A percentile compares a stretch with the other conserved stretches of the same genome.
phyloP scores from a whole-genome alignment of 2,113 vertebrate genomes.

The Esox niger region DNA sequence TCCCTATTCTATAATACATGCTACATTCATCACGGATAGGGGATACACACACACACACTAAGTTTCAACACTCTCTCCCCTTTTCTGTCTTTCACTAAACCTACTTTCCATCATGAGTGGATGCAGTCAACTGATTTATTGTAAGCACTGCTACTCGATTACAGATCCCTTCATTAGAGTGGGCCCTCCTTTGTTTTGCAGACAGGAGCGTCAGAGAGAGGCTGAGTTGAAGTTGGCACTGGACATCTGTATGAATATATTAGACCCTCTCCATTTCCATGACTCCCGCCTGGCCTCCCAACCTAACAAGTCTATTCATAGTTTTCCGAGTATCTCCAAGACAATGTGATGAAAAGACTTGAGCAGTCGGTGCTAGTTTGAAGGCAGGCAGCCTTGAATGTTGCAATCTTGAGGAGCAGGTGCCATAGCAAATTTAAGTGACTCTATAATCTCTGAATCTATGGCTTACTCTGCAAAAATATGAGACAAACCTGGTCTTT shows the following conservation, averaged over 20 bases:
- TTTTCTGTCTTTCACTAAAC: neutral
- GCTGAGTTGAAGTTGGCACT: slow-evolving; percentile 31
- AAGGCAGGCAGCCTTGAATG: slow-evolving; percentile 13
- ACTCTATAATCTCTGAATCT: slow-evolving; percentile 35
- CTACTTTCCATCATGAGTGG: slow-evolving; percentile 1
- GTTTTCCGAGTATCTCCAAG: slow-evolving; percentile 12
- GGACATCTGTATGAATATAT: slow-evolving; percentile 42
- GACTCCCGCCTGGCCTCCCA: neutral
- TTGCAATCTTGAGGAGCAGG: slow-evolving; percentile 30
- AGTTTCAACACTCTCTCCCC: slow-evolving; percentile 11
- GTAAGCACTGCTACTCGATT: slow-evolving; percentile 1
- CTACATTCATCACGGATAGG: slow-evolving; percentile 38
- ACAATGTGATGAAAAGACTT: slow-evolving; percentile 9
- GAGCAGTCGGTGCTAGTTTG: neutral
- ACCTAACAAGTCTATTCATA: neutral
- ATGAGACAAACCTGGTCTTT: slow-evolving; percentile 24
- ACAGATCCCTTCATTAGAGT: slow-evolving; percentile 6
- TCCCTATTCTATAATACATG: slow-evolving; percentile 28
- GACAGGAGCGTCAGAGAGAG: slow-evolving; percentile 14
- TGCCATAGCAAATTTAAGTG: slow-evolving; percentile 36
- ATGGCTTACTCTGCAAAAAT: slow-evolving; percentile 16
- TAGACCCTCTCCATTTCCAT: slow-evolving; percentile 38
- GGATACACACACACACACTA: slow-evolving; percentile 7
- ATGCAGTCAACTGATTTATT: slow-evolving; percentile 1
- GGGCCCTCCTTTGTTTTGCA: slow-evolving; percentile 39